Conservation (phyloP, 2,797 vertebrate species). For the Paratrypauchen microcephalus region DNA sequence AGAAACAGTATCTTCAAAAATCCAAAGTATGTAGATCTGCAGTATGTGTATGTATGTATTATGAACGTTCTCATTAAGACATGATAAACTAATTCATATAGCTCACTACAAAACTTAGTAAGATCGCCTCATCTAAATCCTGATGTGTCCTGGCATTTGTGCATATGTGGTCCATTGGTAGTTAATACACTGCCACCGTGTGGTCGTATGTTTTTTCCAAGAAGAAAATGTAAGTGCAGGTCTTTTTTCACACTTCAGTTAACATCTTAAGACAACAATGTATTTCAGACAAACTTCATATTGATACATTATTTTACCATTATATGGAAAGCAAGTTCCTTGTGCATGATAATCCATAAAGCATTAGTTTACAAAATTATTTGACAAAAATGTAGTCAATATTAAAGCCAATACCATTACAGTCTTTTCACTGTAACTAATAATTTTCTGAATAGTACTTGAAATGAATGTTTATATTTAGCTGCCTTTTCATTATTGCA, state of each 20-base stretch:
- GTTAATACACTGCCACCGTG: slow-evolving; percentile 55
- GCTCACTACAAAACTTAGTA: background rate
- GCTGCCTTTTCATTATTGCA: slow-evolving; percentile 42
- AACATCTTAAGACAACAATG: background rate
- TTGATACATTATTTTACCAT: background rate
- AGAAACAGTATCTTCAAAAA: slow-evolving; percentile 12
- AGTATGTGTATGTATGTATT: background rate
- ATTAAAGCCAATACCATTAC: background rate
- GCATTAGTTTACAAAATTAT: background rate
- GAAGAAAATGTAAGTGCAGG: too few species aligned
- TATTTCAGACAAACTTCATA: background rate
- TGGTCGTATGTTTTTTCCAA: slow-evolving; percentile 28
- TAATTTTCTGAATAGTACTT: background rate
- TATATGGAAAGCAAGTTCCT: background rate
- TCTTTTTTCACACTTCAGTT: background rate
- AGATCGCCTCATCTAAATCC: background rate
- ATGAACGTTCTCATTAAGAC: background rate
- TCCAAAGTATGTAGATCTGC: background rate
- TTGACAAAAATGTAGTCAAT: background rate
- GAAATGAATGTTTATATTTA: slow-evolving; percentile 30
- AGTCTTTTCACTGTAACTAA: background rate
- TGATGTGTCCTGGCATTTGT: background rate
- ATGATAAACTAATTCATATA: background rate
- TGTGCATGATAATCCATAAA: background rate
- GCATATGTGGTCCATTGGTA: background rate